Conservation (phyloP, 2,888 invertebrate species). For the Thalpophila matura region DNA sequence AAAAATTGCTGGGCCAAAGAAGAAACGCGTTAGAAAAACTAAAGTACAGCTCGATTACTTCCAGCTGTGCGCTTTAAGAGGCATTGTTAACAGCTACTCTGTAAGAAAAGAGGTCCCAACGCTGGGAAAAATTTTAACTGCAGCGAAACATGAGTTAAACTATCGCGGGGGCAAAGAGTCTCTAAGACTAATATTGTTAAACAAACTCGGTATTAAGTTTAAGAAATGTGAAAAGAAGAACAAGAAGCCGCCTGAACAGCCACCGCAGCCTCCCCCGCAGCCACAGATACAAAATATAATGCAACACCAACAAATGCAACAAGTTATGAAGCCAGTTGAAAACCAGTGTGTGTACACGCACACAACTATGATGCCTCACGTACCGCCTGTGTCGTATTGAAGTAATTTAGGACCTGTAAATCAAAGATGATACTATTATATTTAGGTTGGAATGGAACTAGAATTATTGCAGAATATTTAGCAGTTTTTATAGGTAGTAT, state of each 20-base stretch:
- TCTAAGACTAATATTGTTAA: conserved; percentile 82
- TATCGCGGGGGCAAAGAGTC: conserved; percentile 86
- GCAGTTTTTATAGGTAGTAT: conserved; percentile 16
- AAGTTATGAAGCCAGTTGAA: conserved; percentile 74
- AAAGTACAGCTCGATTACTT: conserved; percentile 87
- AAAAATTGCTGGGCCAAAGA: conserved; percentile 85
- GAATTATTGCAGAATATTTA: not conserved
- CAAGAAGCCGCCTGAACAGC: conserved; percentile 77
- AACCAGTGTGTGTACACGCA: conserved; percentile 85
- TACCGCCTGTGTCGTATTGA: conserved; percentile 83
- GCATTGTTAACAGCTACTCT: conserved; percentile 85
- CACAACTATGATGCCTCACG: conserved; percentile 84
- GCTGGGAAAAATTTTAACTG: conserved; percentile 83
- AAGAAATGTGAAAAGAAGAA: conserved; percentile 88
- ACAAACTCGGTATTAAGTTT: conserved; percentile 87
- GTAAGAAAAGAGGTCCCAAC: conserved; percentile 86
- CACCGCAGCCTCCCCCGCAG: conserved; percentile 42
- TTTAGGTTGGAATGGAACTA: conserved; percentile 18
- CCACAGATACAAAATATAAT: conserved; percentile 65
- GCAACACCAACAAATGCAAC: conserved; percentile 72
- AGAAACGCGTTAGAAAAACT: conserved; percentile 85
- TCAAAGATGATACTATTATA: conserved; percentile 11
- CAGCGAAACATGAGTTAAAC: conserved; percentile 84
- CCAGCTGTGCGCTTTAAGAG: conserved; percentile 83
- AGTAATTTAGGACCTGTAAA: not conserved